Base-by-base conservation (phyloP, 2,113 vertebrate genomes). In the Fulmarus glacialis region DNA sequence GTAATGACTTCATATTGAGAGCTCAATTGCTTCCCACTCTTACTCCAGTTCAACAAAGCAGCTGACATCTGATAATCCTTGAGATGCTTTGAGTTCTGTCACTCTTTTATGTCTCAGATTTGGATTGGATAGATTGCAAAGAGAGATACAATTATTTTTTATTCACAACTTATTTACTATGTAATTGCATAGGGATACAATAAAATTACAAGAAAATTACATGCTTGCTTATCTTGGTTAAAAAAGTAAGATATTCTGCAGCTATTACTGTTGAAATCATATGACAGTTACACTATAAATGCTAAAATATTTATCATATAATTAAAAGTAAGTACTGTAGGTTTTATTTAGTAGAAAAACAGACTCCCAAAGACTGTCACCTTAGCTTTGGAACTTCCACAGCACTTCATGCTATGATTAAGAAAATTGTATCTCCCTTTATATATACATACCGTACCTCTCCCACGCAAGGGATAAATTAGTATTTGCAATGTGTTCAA, bases 231-330 rank as follows among this genome's bases (percentile, higher is more conserved):
- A 90, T 94, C 68, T 95, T n/a, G 23, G 82, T 89, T 87, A 52
- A 96, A 97, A 98, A 97, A 93, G 59, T 82, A 96, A 97, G 91
- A 95, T 47, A 95, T 97, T 96, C 55, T 96, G 72, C 80, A 96
- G 60, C 24, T 83, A 92, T 90, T 93, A 93, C 64, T 93, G 72
- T 97, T 88, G 94, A 77, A 96, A 90, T 90, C 91, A 94, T 96
- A 48, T 64, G 71, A 86, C 43, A 87, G 87, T 74, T 75, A 15
- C 7, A 59, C 9, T 38, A 47, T 14, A 85, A 82, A 88, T 75
- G 83, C 32, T 90, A 94, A 95, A 97, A 93, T 96, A 97, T 96
- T 96, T 97, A 91, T 97, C 45, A 87, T 59, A 59, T 48, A 94
- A 83, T 96, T 95, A 92, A 70, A 97, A 96, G 15, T 32, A 94